These are phyloP conservation scores for Eupithecia insigniata DNA, from an alignment of 2,888 invertebrate genomes.

Conservation along the genomic window DNA sequence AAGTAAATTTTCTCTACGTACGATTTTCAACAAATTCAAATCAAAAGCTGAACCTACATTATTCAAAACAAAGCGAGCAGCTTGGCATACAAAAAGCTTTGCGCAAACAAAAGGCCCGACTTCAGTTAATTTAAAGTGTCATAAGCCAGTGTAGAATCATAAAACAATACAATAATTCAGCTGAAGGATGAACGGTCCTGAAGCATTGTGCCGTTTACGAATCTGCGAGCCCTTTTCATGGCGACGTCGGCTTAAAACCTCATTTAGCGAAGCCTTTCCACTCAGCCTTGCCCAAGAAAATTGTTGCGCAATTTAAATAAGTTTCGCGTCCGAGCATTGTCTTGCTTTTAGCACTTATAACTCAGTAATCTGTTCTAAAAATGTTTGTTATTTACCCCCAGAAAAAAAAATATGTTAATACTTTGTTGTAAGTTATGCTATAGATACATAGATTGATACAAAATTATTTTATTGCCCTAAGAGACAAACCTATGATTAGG, in stretches of 20 bases:
- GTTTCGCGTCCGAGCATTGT: slow-evolving; percentile 71
- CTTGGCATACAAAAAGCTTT: slow-evolving; percentile 44
- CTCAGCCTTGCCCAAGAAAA: slow-evolving; percentile 76
- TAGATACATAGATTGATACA: too few relatives aligned
- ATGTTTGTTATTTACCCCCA: neutral
- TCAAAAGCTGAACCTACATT: neutral
- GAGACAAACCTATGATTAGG: too few relatives aligned
- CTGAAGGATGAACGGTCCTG: slow-evolving; percentile 57
- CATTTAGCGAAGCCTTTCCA: slow-evolving; percentile 75
- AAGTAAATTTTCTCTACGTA: too few relatives aligned
- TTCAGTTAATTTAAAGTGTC: slow-evolving; percentile 72
- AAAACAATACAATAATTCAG: slow-evolving; percentile 76
- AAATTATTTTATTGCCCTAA: too few relatives aligned
- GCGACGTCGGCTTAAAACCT: slow-evolving; percentile 77
- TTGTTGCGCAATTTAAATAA: slow-evolving; percentile 82
- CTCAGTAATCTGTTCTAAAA: neutral
- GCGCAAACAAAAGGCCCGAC: slow-evolving; percentile 58
- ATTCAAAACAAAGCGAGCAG: slow-evolving; percentile 27
- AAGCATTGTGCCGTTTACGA: neutral
- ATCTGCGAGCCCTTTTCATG: slow-evolving; percentile 74
- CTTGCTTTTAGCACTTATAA: slow-evolving; percentile 28
- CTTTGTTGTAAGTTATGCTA: too few relatives aligned
- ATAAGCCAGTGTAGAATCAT: slow-evolving; percentile 69
- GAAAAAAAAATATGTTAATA: too few relatives aligned
- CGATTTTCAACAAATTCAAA: neutral